Evolutionary conservation across 2,888 invertebrate genomes (phyloP), one percentile per base, ranked within the genome.

Genomic region (Hydraecia micacea): DNA sequence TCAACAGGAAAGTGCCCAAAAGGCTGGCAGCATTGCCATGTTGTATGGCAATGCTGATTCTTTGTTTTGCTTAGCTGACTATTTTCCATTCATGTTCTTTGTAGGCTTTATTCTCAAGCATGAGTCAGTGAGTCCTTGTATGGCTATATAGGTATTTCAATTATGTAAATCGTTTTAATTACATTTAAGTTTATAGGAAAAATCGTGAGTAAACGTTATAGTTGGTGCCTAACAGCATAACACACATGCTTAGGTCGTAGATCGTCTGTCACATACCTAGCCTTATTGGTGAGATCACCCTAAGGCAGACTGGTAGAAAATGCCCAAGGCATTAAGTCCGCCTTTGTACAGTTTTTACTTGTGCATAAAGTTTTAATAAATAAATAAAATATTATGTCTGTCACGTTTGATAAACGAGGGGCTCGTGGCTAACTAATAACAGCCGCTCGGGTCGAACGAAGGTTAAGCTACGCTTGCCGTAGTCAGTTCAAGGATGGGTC

Each of bases 191-290:
- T 1, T 39, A 18, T 15, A 63, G 49, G 62, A 77, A 67, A 72
- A 25, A 68, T 49, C 5, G 15, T 62, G 8, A 62, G 15, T 55
- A 46, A 62, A 55, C 25, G 8, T 13, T 18, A 58, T 32, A 21
- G 3, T 25, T 25, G n/a, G 1, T 36, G 49, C 32, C 32, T 32
- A 32, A 32, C 32, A 32, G 32, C 52, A 70, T 55, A 70, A 15
- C 15, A 25, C 55, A 81, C 78, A 78, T 83, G 67, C 32, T 55
- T 46, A 58, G 36, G 55, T 71, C 55, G 0, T 7, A 66, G 15
- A 49, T 62, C 25, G 0, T 39, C 39, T 18, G 32, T 70, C n/a
- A 15, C 36, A 36, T 67, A 42, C 32, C 25, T 39, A n/a, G 75
- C 5, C 0, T n/a, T 25, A 49, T n/a, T 18, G 5, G 2, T 32